Evolutionary conservation across 2,888 invertebrate genomes (phyloP).

Genomic region (Zelleria hepariella): DNA sequence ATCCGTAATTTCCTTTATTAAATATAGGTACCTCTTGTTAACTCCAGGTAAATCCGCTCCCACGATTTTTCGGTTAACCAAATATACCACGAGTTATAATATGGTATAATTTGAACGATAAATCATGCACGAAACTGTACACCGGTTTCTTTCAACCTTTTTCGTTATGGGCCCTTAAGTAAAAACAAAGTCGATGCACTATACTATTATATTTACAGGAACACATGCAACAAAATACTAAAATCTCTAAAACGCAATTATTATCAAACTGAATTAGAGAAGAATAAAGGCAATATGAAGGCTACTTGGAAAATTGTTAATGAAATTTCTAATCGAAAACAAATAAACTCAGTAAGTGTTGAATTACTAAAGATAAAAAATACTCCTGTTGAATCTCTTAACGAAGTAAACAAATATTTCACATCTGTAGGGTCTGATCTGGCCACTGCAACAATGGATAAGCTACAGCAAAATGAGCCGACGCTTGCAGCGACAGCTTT

Average conservation of each 20-base stretch:
- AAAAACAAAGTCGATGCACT: no score
- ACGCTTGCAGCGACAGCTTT: neutral
- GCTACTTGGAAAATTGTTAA: neutral
- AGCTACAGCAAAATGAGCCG: no score
- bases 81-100: neutral
- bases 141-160: no score
- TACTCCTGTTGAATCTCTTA: neutral
- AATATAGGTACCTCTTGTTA: no score
- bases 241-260: neutral
- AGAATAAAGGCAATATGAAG: neutral
- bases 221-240: neutral
- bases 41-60: neutral
- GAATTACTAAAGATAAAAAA: neutral
- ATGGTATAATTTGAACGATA: conserved; percentile 30
- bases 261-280: neutral
- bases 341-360: neutral
- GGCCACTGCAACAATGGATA: neutral
- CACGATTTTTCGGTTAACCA: neutral
- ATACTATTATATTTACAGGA: neutral
- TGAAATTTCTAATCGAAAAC: neutral
- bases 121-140: conserved; percentile 21
- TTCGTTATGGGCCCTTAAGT: no score
- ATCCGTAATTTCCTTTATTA: neutral
- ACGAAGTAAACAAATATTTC: neutral
- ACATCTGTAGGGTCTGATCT: neutral